Evolutionary conservation across 2,888 invertebrate genomes (phyloP).

Genomic region (Stegana nigrithorax): DNA sequence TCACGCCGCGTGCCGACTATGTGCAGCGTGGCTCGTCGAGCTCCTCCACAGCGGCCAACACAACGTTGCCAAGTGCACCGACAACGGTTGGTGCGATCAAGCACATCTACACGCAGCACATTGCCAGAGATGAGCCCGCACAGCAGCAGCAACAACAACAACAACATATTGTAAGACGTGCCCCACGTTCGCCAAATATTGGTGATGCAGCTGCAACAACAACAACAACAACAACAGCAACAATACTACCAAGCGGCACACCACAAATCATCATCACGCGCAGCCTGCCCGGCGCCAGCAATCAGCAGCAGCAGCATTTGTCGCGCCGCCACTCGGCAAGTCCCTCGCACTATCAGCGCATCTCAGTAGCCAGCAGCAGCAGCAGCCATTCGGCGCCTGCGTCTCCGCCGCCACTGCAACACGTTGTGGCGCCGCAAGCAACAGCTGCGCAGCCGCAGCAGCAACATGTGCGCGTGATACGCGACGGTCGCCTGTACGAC

Average conservation of each 20-base stretch:
- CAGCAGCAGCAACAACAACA: constrained; percentile 1
- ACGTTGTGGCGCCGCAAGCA: constrained; percentile 30
- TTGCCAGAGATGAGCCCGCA: constrained; percentile 3
- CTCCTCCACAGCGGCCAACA: background rate
- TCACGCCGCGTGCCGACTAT: constrained; percentile 65
- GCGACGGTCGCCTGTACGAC: constrained; percentile 67
- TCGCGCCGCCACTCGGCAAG: constrained; percentile 59
- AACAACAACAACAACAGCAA: constrained; percentile 23
- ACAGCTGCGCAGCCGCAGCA: constrained; percentile 40
- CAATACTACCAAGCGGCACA: constrained; percentile 27
- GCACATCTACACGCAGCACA: constrained; percentile 44
- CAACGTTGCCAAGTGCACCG: too few species aligned
- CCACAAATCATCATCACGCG: constrained; percentile 66
- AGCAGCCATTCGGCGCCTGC: constrained; percentile 30
- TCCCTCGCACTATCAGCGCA: constrained; percentile 57
- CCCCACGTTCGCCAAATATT: constrained; percentile 14
- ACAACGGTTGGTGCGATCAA: constrained; percentile 34
- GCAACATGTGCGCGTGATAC: constrained; percentile 68
- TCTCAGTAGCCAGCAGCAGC: constrained; percentile 6
- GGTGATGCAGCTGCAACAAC: constrained; percentile 2
- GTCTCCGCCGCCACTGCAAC: constrained; percentile 45
- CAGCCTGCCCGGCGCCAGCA: constrained; percentile 40
- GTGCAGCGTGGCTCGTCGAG: constrained; percentile 43
- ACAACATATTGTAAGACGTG: constrained; percentile 15
- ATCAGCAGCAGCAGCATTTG: constrained; percentile 37